A percentile compares a stretch with the other conserved stretches of the same genome.
Evolutionary conservation across 2,888 invertebrate species (phyloP).

Genomic region (Therioaphis trifolii): DNA sequence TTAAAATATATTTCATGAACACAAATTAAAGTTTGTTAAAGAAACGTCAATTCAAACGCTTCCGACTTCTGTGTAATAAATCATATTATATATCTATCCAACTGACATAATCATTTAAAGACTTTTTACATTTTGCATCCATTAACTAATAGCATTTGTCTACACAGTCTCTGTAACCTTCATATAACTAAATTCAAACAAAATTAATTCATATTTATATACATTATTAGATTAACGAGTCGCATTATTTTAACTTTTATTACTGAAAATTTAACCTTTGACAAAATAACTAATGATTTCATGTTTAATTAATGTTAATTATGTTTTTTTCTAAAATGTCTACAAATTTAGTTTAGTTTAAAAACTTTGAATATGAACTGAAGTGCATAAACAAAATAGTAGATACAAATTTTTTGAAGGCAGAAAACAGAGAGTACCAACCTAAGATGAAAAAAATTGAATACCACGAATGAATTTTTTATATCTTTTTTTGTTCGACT

Average conservation of each 20-base stretch:
- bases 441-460: too few species aligned
- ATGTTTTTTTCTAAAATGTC: too few species aligned
- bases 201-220: conserved; percentile 8
- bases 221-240: background rate
- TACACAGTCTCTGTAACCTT: background rate
- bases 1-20: conserved; percentile 5
- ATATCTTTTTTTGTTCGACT: too few species aligned
- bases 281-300: too few species aligned
- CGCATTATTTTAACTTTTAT: too few species aligned
- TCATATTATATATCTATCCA: conserved; percentile 10
- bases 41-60: conserved; percentile 37
- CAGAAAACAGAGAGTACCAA: too few species aligned
- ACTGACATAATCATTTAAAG: conserved; percentile 36
- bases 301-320: too few species aligned
- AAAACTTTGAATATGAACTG: too few species aligned
- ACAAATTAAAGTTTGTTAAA: conserved; percentile 18
- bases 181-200: background rate
- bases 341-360: too few species aligned
- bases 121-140: background rate
- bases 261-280: background rate
- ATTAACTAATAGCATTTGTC: conserved; percentile 30
- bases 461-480: too few species aligned
- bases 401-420: too few species aligned
- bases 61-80: conserved; percentile 23
- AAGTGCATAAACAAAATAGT: too few species aligned